These are phyloP conservation scores for Drosophila cognata DNA, from an alignment of 2,888 invertebrate genomes.

Conservation along the genomic window DNA sequence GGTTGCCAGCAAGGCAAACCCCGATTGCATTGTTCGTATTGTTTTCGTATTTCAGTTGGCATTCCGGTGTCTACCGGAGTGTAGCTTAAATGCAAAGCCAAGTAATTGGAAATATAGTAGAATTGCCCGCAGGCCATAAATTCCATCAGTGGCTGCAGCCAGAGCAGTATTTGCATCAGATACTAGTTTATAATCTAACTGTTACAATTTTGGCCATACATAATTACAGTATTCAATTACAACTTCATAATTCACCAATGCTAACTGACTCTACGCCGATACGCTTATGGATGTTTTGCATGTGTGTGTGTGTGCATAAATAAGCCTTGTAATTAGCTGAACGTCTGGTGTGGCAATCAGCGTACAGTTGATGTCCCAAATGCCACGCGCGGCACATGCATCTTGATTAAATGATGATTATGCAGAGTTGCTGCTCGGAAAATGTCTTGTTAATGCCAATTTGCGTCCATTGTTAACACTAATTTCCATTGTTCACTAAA, in stretches of 20 bases:
- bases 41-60: conserved; percentile 25
- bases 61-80: conserved; percentile 26
- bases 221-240: conserved; percentile 74
- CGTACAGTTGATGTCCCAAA: conserved; percentile 25
- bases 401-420: conserved; percentile 56
- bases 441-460: conserved; percentile 15
- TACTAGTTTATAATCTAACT: conserved; percentile 29
- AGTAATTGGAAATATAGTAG: conserved; percentile 47
- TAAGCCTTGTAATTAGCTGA: conserved; percentile 55
- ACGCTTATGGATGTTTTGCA: neutral
- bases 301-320: conserved; percentile 30
- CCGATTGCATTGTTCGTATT: conserved; percentile 11
- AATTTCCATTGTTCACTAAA: conserved; percentile 5
- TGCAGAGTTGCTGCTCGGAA: conserved; percentile 19
- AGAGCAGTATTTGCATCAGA: neutral
- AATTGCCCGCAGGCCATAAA: conserved; percentile 29
- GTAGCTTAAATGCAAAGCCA: conserved; percentile 29
- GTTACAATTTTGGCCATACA: conserved; percentile 30
- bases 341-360: conserved; percentile 34
- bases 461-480: conserved; percentile 6
- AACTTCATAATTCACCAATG: conserved; percentile 58
- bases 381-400: conserved; percentile 23
- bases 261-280: conserved; percentile 8
- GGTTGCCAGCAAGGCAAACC: neutral
- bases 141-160: conserved; percentile 10